phyloP scores from a whole-genome alignment of 2,888 invertebrate species.

The Argyra leucocephala region DNA sequence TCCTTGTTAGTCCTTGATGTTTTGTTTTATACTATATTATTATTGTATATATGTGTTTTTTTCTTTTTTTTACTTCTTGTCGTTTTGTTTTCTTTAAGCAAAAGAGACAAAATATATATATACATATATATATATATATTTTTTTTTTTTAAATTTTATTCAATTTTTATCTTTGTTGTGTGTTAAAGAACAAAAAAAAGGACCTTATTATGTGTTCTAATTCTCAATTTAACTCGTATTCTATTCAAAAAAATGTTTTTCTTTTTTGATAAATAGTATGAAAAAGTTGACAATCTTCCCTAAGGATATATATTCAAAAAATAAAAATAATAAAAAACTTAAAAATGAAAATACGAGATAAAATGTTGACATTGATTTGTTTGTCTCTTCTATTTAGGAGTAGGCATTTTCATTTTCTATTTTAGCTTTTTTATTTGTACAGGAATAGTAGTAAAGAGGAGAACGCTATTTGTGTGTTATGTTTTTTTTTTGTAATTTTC shows the following conservation, averaged over 20 bases:
- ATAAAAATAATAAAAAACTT: neutral
- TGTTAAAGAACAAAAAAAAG: neutral
- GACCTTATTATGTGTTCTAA: neutral
- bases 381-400: neutral
- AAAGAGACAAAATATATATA: too few relatives aligned
- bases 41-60: neutral
- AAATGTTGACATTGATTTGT: slow-evolving; percentile 1
- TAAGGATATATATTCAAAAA: neutral
- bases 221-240: neutral
- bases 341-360: neutral
- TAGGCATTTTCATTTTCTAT: neutral
- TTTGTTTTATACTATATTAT: neutral
- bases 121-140: too few relatives aligned
- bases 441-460: neutral
- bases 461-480: neutral
- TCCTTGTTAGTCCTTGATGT: neutral
- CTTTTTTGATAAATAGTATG: neutral
- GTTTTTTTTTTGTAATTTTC: neutral
- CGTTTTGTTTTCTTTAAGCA: neutral
- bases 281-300: neutral
- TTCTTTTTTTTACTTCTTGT: neutral
- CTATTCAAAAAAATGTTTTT: too few relatives aligned
- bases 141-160: neutral
- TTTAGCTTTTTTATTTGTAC: neutral
- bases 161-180: neutral